Base-by-base conservation (phyloP, 1,140 invertebrate species). In the Rhagoletis pomonella region DNA sequence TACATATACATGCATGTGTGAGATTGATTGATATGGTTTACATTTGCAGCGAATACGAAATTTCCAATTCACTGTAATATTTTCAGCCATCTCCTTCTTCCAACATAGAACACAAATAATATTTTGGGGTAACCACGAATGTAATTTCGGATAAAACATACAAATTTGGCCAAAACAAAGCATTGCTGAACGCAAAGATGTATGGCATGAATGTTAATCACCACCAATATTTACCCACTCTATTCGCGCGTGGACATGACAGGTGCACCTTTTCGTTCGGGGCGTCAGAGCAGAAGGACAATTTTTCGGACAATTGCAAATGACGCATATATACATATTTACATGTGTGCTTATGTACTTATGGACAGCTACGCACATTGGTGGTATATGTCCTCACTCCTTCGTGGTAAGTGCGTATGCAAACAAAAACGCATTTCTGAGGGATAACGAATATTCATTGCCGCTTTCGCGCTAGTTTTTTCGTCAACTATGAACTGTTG, bases 281-380 rank as follows among this genome's bases (percentile, higher is more conserved):
- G 50, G 73, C 47, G 29, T 81, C 55, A 81, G 55, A 17, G 47
- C 73, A n/a, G 47, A 81, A 81, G 50, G 47, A 81, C 69, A 77
- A n/a, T 77, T 77, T 50, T 77, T 77, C 47, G 69, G 47, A 77
- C 73, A 81, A 81, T 81, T 81, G 73, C 73, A 81, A 81, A 81
- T 55, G 73, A 81, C 73, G n/a, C 47, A 81, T 81, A n/a, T n/a
- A 55, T 10, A 55, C 47, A 55, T n/a, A 81, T 81, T 50, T 81
- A 58, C 17, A 81, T 81, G 12, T 4, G 5, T 58, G 7, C 17
- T 2, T 12, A 29, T 12, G 10, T n/a, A n/a, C 47, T 55, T 50
- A 29, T 81, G 73, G 42, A 73, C 47, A 14, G 10, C 39, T 39
- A 73, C 65, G 42, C 65, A 47, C 44, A 9, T 77, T n/a, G 44